Percentiles rank a stretch among this genome's conserved stretches.
These are phyloP conservation scores for Troglohyphantes excavatus DNA, from an alignment of 2,888 invertebrate genomes.

Conservation along the genomic window DNA sequence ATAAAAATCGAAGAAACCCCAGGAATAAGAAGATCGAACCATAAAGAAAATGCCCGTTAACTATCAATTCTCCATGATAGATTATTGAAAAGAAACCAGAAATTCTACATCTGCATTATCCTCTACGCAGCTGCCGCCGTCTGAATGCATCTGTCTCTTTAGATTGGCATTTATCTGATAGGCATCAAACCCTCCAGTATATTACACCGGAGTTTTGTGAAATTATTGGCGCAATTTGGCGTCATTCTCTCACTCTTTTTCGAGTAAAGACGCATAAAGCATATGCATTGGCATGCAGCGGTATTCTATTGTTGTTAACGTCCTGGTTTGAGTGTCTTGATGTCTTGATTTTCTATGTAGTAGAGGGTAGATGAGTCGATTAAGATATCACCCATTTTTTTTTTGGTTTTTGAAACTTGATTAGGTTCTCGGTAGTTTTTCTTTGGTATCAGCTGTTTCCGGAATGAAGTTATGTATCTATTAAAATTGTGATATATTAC, in stretches of 20 bases:
- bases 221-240: constrained; percentile 67
- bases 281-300: constrained; percentile 38
- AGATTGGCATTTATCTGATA: constrained; percentile 60
- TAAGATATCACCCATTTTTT: constrained; percentile 35
- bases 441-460: constrained; percentile 52
- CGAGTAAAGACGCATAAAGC: not conserved
- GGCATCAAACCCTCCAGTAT: constrained; percentile 35
- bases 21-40: constrained; percentile 53
- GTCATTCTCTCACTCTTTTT: constrained; percentile 53
- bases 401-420: constrained; percentile 22
- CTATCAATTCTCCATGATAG: constrained; percentile 72
- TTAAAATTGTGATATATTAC: too few relatives aligned
- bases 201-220: constrained; percentile 7
- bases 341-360: constrained; percentile 52
- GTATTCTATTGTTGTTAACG: constrained; percentile 33
- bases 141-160: constrained; percentile 65
- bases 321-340: constrained; percentile 57
- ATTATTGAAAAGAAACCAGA: constrained; percentile 51
- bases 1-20: constrained; percentile 39
- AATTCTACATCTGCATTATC: constrained; percentile 61
- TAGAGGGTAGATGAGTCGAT: constrained; percentile 62
- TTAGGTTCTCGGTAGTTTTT: constrained; percentile 29
- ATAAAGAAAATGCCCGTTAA: constrained; percentile 70
- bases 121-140: constrained; percentile 39
- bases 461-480: not conserved